Base-by-base conservation (phyloP, 2,113 vertebrate species). In the Anthoscopus minutus region DNA sequence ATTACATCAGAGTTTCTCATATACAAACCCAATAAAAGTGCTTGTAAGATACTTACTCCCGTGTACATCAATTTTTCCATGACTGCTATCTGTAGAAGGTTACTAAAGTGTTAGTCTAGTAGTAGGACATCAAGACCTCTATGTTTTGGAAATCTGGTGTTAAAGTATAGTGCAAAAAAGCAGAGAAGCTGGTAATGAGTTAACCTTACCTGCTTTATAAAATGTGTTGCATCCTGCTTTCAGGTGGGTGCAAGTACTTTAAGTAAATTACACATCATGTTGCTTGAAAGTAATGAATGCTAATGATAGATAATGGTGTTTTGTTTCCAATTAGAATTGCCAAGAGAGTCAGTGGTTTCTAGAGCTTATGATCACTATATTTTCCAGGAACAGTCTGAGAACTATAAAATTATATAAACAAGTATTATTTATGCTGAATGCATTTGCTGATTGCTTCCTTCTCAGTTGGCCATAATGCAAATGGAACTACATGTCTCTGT, bases 261-360 rank as follows among this genome's bases (percentile, higher is more conserved):
- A 83, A 70, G 91, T 87, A 97, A 97, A 97, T 95, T 96, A 56
- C 23, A 81, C 64, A 77, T 93, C 72, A 38, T 45, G 35, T 93
- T 93, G 62, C 69, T 72, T 92, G 51, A 94, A 73, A 83, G 60
- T 97, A 96, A 97, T 96, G 95, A 94, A 95, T 56, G 87, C 77
- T 97, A 97, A 96, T 95, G 70, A 89, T 54, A 66, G 83, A 92
- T 93, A 96, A 96, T 86, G 89, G 18, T 88, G 47, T 80, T 83
- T 93, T 93, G 84, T 93, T 97, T 97, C 92, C 94, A 96, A 88
- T 95, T 97, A 97, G 80, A 23, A 73, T 56, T 87, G 79, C 47
- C 73, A 86, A 65, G 81, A 47, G 79, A 96, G 71, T 40, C 42
- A 69, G 83, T 57, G 82, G 18, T 93, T 96, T 96, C 92, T 76